phyloP scores from a whole-genome alignment of 2,888 invertebrate genomes.

The Trilocha varians region DNA sequence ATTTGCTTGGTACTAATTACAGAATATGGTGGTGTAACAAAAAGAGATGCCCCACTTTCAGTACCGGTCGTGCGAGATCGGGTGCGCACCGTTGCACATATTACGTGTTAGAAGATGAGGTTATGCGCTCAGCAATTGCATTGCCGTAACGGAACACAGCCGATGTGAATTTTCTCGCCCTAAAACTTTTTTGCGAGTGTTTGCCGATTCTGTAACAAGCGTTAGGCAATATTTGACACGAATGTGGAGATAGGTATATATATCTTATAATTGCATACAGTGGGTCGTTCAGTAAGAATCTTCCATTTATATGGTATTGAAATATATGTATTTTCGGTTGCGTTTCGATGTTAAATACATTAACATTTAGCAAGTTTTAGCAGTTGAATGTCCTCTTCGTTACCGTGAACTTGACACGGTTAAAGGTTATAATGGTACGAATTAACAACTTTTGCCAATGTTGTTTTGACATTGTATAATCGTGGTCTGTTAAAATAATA shows the following conservation, averaged over 20 bases:
- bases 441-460: neutral
- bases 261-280: constrained; percentile 10
- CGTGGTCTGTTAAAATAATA: too few species aligned
- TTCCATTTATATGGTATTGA: too few species aligned
- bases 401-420: constrained; percentile 5
- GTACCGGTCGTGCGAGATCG: constrained; percentile 70
- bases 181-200: constrained; percentile 58
- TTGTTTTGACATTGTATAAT: neutral
- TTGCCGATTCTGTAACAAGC: constrained; percentile 52
- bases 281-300: constrained; percentile 12
- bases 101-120: constrained; percentile 68
- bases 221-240: constrained; percentile 35
- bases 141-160: constrained; percentile 53
- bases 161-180: constrained; percentile 72
- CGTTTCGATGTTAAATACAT: too few species aligned
- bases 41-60: constrained; percentile 72
- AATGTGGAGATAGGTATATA: constrained; percentile 13
- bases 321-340: too few species aligned
- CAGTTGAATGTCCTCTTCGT: constrained; percentile 1
- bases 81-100: constrained; percentile 67
- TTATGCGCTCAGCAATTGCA: constrained; percentile 56
- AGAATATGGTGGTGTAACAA: constrained; percentile 69
- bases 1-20: constrained; percentile 63
- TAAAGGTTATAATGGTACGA: neutral
- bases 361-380: neutral